These are phyloP conservation scores for Pogonophryne albipinna DNA, from an alignment of 2,797 vertebrate genomes.

Conservation along the genomic window DNA sequence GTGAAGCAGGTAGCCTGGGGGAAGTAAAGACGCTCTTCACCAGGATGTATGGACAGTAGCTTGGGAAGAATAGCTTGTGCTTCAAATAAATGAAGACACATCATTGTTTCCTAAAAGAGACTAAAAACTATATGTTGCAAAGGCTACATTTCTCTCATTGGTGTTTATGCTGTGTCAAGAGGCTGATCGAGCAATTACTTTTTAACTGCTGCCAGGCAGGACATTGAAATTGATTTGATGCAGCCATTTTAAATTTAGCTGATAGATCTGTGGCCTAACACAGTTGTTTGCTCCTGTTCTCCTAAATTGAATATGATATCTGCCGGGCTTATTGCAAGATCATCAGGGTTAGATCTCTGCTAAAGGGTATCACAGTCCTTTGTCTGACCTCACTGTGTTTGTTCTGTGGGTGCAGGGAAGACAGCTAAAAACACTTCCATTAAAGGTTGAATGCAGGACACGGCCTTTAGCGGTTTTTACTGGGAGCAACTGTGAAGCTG, in stretches of 20 bases:
- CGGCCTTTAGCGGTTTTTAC: not conserved
- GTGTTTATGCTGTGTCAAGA: slow-evolving; percentile 58
- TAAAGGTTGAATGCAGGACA: slow-evolving; percentile 3
- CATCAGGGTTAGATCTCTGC: slow-evolving; percentile 17
- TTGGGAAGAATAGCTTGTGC: slow-evolving; percentile 49
- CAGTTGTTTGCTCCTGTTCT: slow-evolving; percentile 26
- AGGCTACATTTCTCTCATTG: slow-evolving; percentile 41
- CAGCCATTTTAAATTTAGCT: slow-evolving; percentile 60
- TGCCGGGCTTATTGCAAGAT: slow-evolving; percentile 16
- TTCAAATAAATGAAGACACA: slow-evolving; percentile 57
- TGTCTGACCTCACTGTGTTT: not conserved
- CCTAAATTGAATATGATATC: slow-evolving; percentile 43
- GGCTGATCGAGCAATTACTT: slow-evolving; percentile 60
- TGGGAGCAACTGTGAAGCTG: not conserved
- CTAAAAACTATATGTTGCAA: not conserved
- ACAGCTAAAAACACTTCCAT: not conserved
- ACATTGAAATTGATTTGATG: slow-evolving; percentile 63
- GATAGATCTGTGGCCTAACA: slow-evolving; percentile 37
- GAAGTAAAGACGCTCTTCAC: slow-evolving; percentile 34
- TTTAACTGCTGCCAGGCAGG: slow-evolving; percentile 55
- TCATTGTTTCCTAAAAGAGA: slow-evolving; percentile 51
- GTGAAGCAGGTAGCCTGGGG: slow-evolving; percentile 59
- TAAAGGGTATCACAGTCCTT: slow-evolving; percentile 20
- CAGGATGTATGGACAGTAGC: slow-evolving; percentile 65
- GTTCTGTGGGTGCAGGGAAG: not conserved